Evolutionary conservation across 1,140 invertebrate species (phyloP).

Genomic region (Heliconius nattereri): DNA sequence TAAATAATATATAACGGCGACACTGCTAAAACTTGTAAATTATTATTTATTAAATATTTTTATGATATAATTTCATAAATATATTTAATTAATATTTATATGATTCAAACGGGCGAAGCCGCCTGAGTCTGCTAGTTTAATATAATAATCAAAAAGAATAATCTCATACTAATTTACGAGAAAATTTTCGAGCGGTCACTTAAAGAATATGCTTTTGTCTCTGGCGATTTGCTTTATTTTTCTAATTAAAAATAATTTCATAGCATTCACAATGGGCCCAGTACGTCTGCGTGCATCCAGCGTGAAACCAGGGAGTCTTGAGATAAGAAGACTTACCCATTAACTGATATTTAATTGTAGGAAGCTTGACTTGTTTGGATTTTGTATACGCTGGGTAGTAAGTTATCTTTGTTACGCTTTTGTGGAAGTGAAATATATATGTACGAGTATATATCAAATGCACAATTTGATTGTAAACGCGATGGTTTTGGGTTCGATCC

Average conservation of each 20-base stretch:
- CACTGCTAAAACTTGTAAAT: too few relatives aligned
- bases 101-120: too few relatives aligned
- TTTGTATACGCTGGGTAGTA: background rate
- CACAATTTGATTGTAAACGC: too few relatives aligned
- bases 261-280: constrained; percentile 5
- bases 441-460: too few relatives aligned
- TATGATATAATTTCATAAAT: too few relatives aligned
- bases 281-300: constrained; percentile 8
- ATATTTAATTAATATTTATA: too few relatives aligned
- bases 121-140: too few relatives aligned
- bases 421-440: background rate
- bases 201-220: constrained; percentile 3
- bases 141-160: background rate
- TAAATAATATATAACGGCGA: too few relatives aligned
- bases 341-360: constrained; percentile 14
- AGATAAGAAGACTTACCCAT: constrained; percentile 14
- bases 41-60: too few relatives aligned
- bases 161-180: constrained; percentile 4
- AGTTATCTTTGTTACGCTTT: background rate
- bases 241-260: constrained; percentile 9
- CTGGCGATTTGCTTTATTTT: constrained; percentile 5
- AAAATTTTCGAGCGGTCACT: constrained; percentile 1
- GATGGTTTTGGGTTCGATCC: too few relatives aligned
- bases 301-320: background rate
- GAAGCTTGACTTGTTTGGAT: background rate